Conservation (phyloP, 2,113 vertebrate species). For the Chaetura pelagica region DNA sequence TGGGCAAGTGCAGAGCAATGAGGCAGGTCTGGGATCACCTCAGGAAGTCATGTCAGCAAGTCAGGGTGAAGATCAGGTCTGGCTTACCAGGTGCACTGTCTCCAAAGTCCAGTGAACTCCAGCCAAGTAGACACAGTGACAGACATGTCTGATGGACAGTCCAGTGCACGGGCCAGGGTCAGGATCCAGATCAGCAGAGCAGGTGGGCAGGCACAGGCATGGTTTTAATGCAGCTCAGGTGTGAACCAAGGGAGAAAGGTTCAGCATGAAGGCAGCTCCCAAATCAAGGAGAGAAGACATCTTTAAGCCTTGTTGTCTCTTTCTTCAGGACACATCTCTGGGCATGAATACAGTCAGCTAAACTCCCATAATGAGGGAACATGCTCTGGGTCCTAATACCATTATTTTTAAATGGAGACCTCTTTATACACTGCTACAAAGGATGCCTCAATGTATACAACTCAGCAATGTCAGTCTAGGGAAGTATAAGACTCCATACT, state of each 20-base stretch:
- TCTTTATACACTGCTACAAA: neutral
- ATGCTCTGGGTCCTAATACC: no score
- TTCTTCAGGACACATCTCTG: neutral
- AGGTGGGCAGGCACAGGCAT: neutral
- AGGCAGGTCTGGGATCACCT: neutral
- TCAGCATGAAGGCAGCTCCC: neutral
- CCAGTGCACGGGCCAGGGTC: neutral
- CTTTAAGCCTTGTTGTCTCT: rapidly evolving
- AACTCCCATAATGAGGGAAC: neutral
- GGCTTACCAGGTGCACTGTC: no score
- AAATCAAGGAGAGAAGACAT: neutral
- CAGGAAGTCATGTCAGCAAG: neutral
- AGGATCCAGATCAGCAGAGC: neutral
- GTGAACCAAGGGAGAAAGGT: neutral
- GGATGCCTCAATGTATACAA: rapidly evolving
- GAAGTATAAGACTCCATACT: rapidly evolving
- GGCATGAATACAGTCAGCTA: neutral
- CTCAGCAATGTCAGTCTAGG: neutral
- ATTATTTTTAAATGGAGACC: neutral
- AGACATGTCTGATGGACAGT: neutral
- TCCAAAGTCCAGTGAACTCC: neutral
- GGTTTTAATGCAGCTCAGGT: neutral
- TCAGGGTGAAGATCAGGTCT: neutral
- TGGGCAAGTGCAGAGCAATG: neutral
- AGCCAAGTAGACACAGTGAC: neutral